A percentile compares a stretch with the other conserved stretches of the same genome.
These are phyloP conservation scores for Salminus brasiliensis DNA, from an alignment of 2,113 vertebrate species.

Conservation along the genomic window DNA sequence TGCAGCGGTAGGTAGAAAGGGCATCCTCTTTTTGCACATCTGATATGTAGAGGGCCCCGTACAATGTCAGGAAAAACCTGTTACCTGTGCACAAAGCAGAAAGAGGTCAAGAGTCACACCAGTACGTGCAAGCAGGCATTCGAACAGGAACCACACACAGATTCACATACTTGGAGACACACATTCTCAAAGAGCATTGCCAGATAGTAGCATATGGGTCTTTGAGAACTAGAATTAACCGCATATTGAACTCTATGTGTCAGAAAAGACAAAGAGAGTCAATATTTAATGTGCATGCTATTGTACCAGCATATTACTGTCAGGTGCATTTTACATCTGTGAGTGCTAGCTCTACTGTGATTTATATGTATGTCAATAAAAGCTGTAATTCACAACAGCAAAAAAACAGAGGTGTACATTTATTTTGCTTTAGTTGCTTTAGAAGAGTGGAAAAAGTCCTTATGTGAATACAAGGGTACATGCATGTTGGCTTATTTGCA, in stretches of 20 bases:
- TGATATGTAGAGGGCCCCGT: constrained; percentile 97
- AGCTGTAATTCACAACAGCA: constrained; percentile 5
- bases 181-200: not conserved
- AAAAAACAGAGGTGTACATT: not conserved
- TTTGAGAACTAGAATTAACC: constrained; percentile 3
- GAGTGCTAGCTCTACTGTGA: constrained; percentile 61
- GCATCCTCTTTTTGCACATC: constrained; percentile 99
- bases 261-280: constrained; percentile 51
- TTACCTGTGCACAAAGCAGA: constrained; percentile 82
- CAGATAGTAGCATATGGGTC: not conserved
- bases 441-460: not conserved
- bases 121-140: not conserved
- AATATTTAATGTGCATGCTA: constrained; percentile 67
- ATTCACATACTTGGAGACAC: not conserved
- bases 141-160: not conserved
- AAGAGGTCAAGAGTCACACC: not conserved
- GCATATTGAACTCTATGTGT: not conserved
- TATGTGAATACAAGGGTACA: too few species aligned
- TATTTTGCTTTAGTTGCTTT: not conserved
- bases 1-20: constrained; percentile 98
- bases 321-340: constrained; percentile 70
- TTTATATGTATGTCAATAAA: constrained; percentile 65
- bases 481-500: too few species aligned
- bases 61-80: constrained; percentile 94
- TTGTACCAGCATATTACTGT: constrained; percentile 68